phyloP scores from a whole-genome alignment of 2,797 vertebrate genomes.

The Amblyopsis hoosieri region DNA sequence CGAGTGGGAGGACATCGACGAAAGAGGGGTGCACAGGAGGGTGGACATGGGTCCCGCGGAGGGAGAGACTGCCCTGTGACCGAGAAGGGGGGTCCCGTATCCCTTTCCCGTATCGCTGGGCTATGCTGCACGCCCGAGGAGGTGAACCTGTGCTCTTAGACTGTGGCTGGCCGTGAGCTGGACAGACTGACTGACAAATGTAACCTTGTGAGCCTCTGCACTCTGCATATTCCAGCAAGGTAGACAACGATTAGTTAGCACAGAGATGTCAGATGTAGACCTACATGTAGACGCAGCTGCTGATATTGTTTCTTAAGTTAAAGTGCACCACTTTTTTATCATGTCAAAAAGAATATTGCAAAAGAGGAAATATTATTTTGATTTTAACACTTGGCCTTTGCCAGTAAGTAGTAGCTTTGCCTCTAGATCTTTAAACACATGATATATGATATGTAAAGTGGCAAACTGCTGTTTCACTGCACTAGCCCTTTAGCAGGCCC shows the following conservation, averaged over 20 bases:
- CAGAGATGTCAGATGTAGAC: slow-evolving; percentile 19
- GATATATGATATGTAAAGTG: slow-evolving; percentile 22
- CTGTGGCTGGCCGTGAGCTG: not conserved
- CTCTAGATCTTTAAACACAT: slow-evolving; percentile 28
- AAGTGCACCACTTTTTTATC: too few relatives aligned
- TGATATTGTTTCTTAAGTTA: too few relatives aligned
- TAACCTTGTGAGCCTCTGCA: slow-evolving; percentile 46
- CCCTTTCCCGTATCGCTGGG: not conserved
- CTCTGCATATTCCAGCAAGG: slow-evolving; percentile 48
- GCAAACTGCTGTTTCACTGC: slow-evolving; percentile 52
- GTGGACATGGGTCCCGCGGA: slow-evolving; percentile 75
- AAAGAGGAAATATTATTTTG: slow-evolving; percentile 35
- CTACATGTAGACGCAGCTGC: slow-evolving; percentile 1
- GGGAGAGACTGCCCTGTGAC: slow-evolving; percentile 75
- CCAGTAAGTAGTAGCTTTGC: slow-evolving; percentile 49
- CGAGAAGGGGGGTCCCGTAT: not conserved
- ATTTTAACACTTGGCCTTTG: slow-evolving; percentile 48
- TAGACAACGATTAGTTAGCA: slow-evolving; percentile 43
- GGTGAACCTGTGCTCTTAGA: slow-evolving; percentile 3
- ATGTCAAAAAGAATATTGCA: not conserved
- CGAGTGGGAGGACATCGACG: slow-evolving; percentile 72
- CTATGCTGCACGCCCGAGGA: slow-evolving; percentile 10
- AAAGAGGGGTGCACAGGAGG: slow-evolving; percentile 63
- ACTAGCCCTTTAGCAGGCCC: slow-evolving; percentile 39
- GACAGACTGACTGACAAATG: slow-evolving; percentile 20